These are phyloP conservation scores for Synaphobranchus kaupii DNA, from an alignment of 2,797 vertebrate species.

Conservation along the genomic window DNA sequence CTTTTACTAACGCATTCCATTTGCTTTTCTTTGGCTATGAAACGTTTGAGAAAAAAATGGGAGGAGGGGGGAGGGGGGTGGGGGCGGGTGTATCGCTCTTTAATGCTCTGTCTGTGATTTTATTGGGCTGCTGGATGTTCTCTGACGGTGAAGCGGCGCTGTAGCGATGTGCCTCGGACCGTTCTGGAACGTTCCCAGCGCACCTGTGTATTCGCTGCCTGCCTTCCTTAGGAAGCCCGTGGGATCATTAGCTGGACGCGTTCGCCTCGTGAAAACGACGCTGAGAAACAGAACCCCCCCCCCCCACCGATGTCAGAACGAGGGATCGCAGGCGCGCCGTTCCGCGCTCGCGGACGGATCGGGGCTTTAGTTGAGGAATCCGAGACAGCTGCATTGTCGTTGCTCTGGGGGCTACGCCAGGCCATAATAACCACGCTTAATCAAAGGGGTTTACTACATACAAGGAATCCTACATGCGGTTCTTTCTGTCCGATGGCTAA, in stretches of 20 bases:
- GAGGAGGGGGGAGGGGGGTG: no score
- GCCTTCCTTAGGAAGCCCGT: constrained; percentile 55
- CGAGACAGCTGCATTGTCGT: background rate
- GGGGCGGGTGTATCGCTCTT: constrained; percentile 34
- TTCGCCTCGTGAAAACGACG: constrained; percentile 55
- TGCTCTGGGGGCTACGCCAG: background rate
- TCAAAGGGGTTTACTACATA: background rate
- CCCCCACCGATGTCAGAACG: constrained; percentile 19
- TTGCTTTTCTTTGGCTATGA: constrained; percentile 48
- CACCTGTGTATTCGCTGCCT: constrained; percentile 65
- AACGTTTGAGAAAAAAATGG: constrained; percentile 34
- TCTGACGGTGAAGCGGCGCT: constrained; percentile 54
- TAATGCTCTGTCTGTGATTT: constrained; percentile 47
- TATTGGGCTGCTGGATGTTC: constrained; percentile 45
- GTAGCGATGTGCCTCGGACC: constrained; percentile 54
- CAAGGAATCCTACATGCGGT: background rate
- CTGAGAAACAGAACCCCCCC: constrained; percentile 4
- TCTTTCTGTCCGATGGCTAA: background rate
- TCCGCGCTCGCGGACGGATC: background rate
- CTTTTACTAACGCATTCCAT: constrained; percentile 53
- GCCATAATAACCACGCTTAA: background rate
- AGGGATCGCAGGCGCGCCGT: background rate
- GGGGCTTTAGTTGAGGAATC: background rate
- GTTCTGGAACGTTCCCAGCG: constrained; percentile 60
- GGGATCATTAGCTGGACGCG: constrained; percentile 66